These are phyloP conservation scores for Rhopilema esculentum DNA, from an alignment of 30 jellyfish, hydroid and myxozoan genomes.

Conservation along the genomic window DNA sequence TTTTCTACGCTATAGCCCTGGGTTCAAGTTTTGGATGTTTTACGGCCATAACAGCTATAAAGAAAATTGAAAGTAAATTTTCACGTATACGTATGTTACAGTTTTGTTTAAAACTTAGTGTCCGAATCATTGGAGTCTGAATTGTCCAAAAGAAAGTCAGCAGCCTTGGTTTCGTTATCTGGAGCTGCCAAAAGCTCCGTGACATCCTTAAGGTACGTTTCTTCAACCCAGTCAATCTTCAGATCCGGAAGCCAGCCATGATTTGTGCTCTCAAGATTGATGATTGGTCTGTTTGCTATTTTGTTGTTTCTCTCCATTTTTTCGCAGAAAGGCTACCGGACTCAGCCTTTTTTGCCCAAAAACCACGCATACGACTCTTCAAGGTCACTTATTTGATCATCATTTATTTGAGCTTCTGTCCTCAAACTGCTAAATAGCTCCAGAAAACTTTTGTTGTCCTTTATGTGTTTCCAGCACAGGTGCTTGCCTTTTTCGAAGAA, in stretches of 20 bases:
- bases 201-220: constrained; percentile 24
- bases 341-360: constrained; percentile 10
- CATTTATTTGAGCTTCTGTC: constrained; percentile 32
- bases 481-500: constrained; percentile 73
- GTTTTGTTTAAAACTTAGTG: constrained; percentile 46
- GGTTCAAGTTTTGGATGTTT: constrained; percentile 1
- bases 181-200: no score
- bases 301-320: constrained; percentile 36
- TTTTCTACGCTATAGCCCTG: neutral
- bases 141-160: no score
- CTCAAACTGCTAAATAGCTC: constrained; percentile 53
- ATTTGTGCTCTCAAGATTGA: constrained; percentile 47
- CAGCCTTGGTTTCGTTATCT: no score
- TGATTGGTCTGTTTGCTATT: constrained; percentile 42
- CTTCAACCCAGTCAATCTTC: constrained; percentile 34
- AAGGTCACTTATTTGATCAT: constrained; percentile 22
- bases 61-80: neutral
- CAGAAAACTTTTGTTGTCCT: constrained; percentile 37
- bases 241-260: constrained; percentile 57
- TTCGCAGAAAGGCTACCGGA: constrained; percentile 49
- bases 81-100: neutral
- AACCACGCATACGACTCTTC: constrained; percentile 20
- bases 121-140: no score
- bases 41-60: constrained; percentile 15
- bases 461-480: constrained; percentile 62